phyloP scores from a whole-genome alignment of 30 jellyfish, hydroid and myxozoan genomes.

The Clytia hemisphaerica region DNA sequence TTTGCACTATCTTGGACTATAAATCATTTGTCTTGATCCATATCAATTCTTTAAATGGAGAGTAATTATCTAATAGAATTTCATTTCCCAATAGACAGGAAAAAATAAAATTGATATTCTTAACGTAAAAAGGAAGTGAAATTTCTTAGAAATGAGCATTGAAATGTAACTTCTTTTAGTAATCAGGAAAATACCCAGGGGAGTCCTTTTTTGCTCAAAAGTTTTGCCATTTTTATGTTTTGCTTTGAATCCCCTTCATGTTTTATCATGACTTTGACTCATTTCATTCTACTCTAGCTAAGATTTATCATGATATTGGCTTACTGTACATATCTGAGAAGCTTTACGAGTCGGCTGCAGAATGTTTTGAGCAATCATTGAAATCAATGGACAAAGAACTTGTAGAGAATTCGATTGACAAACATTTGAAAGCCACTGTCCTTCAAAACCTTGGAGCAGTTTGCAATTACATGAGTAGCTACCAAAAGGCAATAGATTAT shows the following conservation, averaged over 20 bases:
- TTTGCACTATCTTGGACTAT: not conserved
- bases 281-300: slow-evolving; percentile 38
- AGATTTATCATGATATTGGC: slow-evolving; percentile 80
- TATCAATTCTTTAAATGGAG: not conserved
- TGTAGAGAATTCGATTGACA: slow-evolving; percentile 19
- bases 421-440: slow-evolving; percentile 49
- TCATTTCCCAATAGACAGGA: not conserved
- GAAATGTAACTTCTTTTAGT: too few species aligned
- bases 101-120: not conserved
- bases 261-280: too few species aligned
- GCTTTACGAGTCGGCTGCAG: slow-evolving; percentile 75
- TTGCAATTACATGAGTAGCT: slow-evolving; percentile 33
- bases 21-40: not conserved
- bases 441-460: slow-evolving; percentile 78
- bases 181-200: too few species aligned
- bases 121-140: too few species aligned
- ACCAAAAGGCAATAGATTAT: slow-evolving; percentile 50
- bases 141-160: too few species aligned
- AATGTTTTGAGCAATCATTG: slow-evolving; percentile 80
- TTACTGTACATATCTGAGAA: slow-evolving; percentile 73
- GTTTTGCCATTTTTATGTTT: too few species aligned
- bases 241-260: too few species aligned
- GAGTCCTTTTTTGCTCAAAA: too few species aligned
- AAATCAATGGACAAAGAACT: slow-evolving; percentile 41
- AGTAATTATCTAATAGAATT: not conserved